Evolutionary conservation across 2,113 vertebrate genomes (phyloP), one percentile per base, ranked within the genome.

Genomic region (Solenodon paradoxus): DNA sequence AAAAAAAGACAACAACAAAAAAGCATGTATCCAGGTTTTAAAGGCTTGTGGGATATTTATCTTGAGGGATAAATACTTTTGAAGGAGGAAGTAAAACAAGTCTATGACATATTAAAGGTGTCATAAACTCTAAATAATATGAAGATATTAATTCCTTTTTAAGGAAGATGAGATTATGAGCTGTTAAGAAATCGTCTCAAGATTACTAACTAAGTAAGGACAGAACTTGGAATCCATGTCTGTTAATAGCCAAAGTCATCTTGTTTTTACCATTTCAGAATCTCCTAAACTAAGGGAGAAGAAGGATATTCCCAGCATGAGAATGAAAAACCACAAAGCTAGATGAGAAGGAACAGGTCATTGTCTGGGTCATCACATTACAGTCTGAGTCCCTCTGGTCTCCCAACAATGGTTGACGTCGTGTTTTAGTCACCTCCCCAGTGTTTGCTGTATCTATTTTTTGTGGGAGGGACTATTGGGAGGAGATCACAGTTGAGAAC

Each of bases 331-430:
- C 35, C 4, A 13, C 19, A 55, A 28, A 87, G 3, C 5, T 42
- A 57, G 0, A 9, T 51, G 35, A 20, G 17, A 45, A 69, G 13
- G 20, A 66, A 11, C 3, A 17, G 9, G 5, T n/a, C 19, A 68
- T 42, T 2, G 45, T 9, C 17, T 38, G 2, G 19, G 26, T 20
- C 35, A 57, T 59, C 19, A 32, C 9, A 77, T 47, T 57, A 78
- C 1, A 30, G 6, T 4, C 3, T 11, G 4, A 9, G 6, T 2
- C 4, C 26, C 12, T 72, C 28, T 26, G 12, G 4, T 22, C 13
- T 0, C 28, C 38, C 3, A 51, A 32, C 10, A 68, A 1, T 45
- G 20, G 6, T 26, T 55, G 8, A 55, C 22, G 8, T 4, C n/a
- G 24, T 53, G 30, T 4, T 38, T 45, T 49, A 77, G 3, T 72